phyloP scores from a whole-genome alignment of 1,140 invertebrate species.

The Matsumurasca onukii region DNA sequence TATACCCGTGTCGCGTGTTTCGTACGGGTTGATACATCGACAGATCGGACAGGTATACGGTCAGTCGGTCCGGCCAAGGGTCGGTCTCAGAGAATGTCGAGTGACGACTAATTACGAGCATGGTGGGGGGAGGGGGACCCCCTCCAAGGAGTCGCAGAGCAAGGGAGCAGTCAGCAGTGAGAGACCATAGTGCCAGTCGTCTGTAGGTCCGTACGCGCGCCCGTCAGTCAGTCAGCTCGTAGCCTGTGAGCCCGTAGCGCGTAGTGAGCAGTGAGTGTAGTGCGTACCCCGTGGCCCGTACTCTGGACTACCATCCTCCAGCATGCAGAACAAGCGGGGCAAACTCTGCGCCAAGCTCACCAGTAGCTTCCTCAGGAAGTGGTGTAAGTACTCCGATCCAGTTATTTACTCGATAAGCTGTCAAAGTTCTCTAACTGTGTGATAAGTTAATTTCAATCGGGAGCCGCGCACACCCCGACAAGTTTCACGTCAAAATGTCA shows the following conservation, averaged over 20 bases:
- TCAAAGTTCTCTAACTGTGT: background rate
- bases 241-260: too few species aligned
- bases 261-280: too few species aligned
- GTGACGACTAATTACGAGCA: too few species aligned
- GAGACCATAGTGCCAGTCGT: background rate
- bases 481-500: too few species aligned
- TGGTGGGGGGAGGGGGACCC: too few species aligned
- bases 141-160: background rate
- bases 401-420: background rate
- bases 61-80: too few species aligned
- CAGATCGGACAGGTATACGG: too few species aligned
- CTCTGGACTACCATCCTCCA: background rate
- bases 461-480: too few species aligned
- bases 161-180: background rate
- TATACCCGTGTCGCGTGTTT: too few species aligned
- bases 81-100: too few species aligned
- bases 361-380: constrained; percentile 45
- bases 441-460: background rate
- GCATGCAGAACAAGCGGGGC: constrained; percentile 39
- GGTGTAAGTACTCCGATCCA: constrained; percentile 46
- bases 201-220: background rate
- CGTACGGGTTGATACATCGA: too few species aligned
- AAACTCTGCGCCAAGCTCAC: constrained; percentile 43
- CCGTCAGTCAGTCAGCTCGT: too few species aligned
- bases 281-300: background rate